phyloP scores from a whole-genome alignment of 2,888 invertebrate species.

The Chloroclysta siterata region DNA sequence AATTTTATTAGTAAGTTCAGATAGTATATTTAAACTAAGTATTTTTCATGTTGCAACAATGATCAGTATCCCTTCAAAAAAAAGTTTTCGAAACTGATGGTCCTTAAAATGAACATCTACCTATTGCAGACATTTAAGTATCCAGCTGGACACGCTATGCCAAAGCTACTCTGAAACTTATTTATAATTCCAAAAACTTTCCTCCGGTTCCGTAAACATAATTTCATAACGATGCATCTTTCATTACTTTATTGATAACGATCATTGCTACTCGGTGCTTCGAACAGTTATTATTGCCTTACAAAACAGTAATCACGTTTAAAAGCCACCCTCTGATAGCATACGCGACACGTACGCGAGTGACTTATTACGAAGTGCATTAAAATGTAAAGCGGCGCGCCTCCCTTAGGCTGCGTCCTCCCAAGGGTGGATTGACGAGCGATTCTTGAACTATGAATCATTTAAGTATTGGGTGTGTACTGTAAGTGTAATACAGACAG shows the following conservation, averaged over 20 bases:
- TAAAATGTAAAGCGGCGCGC: conserved; percentile 65
- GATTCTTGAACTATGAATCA: neutral
- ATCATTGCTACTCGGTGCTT: conserved; percentile 28
- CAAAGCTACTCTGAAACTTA: neutral
- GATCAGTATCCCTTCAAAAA: too few species aligned
- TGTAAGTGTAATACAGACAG: neutral
- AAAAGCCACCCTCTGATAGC: conserved; percentile 43
- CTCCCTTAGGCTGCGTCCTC: conserved; percentile 44
- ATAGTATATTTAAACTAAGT: too few species aligned
- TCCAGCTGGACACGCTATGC: neutral
- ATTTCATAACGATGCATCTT: conserved; percentile 16
- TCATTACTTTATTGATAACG: conserved; percentile 29
- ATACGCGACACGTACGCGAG: conserved; percentile 38
- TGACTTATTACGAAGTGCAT: conserved; percentile 50
- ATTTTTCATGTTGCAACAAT: too few species aligned
- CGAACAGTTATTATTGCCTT: conserved; percentile 32
- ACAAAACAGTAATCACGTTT: conserved; percentile 43
- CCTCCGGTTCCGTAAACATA: too few species aligned
- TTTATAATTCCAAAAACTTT: too few species aligned
- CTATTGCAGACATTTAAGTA: neutral
- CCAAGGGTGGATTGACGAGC: neutral
- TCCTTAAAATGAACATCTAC: too few species aligned
- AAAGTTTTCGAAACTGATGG: too few species aligned
- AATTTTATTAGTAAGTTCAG: too few species aligned
- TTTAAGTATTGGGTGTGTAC: neutral